Evolutionary conservation across 2,113 vertebrate species (phyloP).

Genomic region (Cyanoderma ruficeps): DNA sequence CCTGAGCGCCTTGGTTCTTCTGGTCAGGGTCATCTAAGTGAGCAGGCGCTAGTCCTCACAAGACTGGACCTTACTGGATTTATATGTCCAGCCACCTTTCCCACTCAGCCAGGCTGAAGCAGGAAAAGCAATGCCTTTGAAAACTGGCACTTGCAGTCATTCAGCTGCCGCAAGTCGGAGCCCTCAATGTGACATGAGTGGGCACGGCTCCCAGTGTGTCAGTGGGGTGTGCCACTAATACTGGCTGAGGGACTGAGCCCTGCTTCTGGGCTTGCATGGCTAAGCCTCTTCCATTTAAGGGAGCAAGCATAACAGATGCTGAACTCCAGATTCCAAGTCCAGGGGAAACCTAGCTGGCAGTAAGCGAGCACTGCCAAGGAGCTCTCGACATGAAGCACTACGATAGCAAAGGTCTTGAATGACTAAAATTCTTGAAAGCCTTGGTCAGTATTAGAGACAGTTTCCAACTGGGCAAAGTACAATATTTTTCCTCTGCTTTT

Average conservation of each 20-base stretch:
- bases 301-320: neutral
- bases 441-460: constrained; percentile 27
- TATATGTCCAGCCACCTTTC: neutral
- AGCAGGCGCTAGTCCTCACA: neutral
- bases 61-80: neutral
- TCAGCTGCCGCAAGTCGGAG: neutral
- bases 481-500: constrained; percentile 72
- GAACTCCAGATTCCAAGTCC: neutral
- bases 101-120: neutral
- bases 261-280: neutral
- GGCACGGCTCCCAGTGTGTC: fast-evolving
- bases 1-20: neutral
- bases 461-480: constrained; percentile 63
- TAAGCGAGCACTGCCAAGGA: neutral
- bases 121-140: neutral
- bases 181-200: neutral
- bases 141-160: neutral
- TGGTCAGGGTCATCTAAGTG: neutral
- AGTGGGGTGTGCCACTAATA: neutral
- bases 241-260: neutral
- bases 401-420: constrained; percentile 13
- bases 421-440: constrained; percentile 43
- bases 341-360: neutral
- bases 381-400: neutral
- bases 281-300: constrained; percentile 6